Percentiles rank a stretch among this genome's conserved stretches.
phyloP scores from a whole-genome alignment of 1,140 invertebrate genomes.

The Drosophila azteca region DNA sequence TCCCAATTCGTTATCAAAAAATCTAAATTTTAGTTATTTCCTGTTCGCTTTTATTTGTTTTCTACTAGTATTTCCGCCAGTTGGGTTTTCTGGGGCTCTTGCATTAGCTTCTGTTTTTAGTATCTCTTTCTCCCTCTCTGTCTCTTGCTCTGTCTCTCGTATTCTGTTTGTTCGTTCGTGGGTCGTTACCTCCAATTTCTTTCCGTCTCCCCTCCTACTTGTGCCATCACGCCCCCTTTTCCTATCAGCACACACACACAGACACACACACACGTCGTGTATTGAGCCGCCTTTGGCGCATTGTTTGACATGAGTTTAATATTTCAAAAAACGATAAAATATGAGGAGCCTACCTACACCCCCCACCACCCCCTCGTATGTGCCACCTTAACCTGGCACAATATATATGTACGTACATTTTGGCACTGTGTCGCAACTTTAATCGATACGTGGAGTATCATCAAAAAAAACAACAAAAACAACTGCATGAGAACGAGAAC shows the following conservation, averaged over 20 bases:
- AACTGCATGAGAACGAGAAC: slow-evolving; percentile 25
- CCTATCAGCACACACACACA: neutral
- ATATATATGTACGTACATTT: slow-evolving; percentile 26
- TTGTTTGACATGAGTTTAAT: slow-evolving; percentile 76
- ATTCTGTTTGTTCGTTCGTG: slow-evolving; percentile 26
- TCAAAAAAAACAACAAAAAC: slow-evolving; percentile 54
- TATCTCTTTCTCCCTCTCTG: slow-evolving; percentile 24
- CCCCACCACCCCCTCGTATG: too few relatives aligned
- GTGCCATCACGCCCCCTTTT: too few relatives aligned
- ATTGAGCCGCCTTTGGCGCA: slow-evolving; percentile 69
- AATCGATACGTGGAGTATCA: slow-evolving; percentile 62
- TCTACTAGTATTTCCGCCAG: slow-evolving; percentile 49
- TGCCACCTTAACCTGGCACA: too few relatives aligned
- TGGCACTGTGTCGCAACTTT: slow-evolving; percentile 68
- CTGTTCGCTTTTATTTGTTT: slow-evolving; percentile 49
- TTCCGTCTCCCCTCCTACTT: neutral
- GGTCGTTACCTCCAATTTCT: slow-evolving; percentile 30
- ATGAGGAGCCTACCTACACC: slow-evolving; percentile 5
- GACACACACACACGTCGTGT: slow-evolving; percentile 1
- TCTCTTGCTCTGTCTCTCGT: neutral
- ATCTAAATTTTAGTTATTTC: slow-evolving; percentile 30
- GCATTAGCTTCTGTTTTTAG: slow-evolving; percentile 63
- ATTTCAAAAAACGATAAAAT: slow-evolving; percentile 63
- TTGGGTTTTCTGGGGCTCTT: slow-evolving; percentile 48
- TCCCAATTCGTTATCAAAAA: too few relatives aligned